Evolutionary conservation across 2,113 vertebrate species (phyloP), one percentile per base, ranked within the genome.

Genomic region (Nestor notabilis): DNA sequence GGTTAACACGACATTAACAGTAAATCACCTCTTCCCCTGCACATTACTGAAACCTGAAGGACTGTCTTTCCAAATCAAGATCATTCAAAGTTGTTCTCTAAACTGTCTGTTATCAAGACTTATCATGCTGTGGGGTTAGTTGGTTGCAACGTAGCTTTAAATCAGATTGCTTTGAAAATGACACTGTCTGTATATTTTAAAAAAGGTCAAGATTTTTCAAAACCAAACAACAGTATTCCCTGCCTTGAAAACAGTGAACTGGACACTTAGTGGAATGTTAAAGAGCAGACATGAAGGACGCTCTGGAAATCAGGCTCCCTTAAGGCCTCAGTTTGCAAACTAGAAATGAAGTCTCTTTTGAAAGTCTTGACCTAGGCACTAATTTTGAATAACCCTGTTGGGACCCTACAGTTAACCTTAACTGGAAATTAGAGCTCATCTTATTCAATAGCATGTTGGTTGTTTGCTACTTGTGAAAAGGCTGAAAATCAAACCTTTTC

Each of bases 1-100:
- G 77, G 87, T 93, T 95, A 97, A 60, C 53, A 92, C 89, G 88
- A 74, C 44, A 35, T 93, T 91, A 93, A 72, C 60, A 65, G 60
- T 49, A 91, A 50, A 86, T 65, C 77, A 90, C 19, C 60, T 93
- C 50, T 69, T 92, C n/a, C 77, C 41, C 56, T 76, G 21, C 23
- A 72, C 66, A 31, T 37, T 56, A 44, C 0, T 63, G 74, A 95
- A 80, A 89, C 61, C 66, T 64, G 35, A 39, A 89, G 60, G 72
- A 66, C 24, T 55, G 20, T 74, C 94, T 92, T 92, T 80, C 44
- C 80, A 65, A 64, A 91, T 66, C 56, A 65, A 47, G 33, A 66
- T 76, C 13, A 41, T 78, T 92, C 64, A 11, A 69, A 83, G 64
- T 60, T 91, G n/a, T 70, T 90, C 58, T 61, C 28, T 64, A 29